A percentile compares a stretch with the other conserved stretches of the same genome.
Conservation (phyloP, 2,797 vertebrate genomes). For the Rhadinocentrus ornatus region DNA sequence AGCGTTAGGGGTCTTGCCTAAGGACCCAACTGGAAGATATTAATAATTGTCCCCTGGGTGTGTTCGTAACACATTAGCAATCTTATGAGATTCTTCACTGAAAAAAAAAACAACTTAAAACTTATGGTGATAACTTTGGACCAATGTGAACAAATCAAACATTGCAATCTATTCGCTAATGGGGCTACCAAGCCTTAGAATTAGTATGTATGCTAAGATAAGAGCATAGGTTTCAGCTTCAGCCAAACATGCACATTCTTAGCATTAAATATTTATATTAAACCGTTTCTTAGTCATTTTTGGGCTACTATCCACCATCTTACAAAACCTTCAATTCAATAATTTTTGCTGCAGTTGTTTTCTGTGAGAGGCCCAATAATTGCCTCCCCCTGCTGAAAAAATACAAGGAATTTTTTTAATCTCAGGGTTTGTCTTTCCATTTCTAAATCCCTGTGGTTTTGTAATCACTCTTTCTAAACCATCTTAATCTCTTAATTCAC, state of each 20-base stretch:
- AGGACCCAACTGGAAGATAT: too few relatives aligned
- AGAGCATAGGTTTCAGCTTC: neutral
- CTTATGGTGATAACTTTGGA: neutral
- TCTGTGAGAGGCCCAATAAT: conserved; percentile 64
- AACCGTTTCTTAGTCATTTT: neutral
- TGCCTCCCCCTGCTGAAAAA: conserved; percentile 68
- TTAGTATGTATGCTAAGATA: neutral
- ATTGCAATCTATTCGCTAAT: neutral
- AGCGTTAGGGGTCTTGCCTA: too few relatives aligned
- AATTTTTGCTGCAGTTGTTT: conserved; percentile 38
- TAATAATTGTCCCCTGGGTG: too few relatives aligned
- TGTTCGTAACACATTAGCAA: too few relatives aligned
- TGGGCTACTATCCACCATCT: neutral
- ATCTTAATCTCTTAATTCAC: conserved; percentile 90
- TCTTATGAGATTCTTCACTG: too few relatives aligned
- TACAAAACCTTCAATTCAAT: conserved; percentile 31
- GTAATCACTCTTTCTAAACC: conserved; percentile 87
- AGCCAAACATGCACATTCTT: neutral
- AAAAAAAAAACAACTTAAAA: too few relatives aligned
- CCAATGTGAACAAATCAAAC: neutral
- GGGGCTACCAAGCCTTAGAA: neutral
- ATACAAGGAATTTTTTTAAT: conserved; percentile 81
- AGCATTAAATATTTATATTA: neutral
- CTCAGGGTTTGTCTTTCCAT: conserved; percentile 83
- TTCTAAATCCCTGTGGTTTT: conserved; percentile 84